phyloP scores from a whole-genome alignment of 2,888 invertebrate species.

The Polydrusus tereticollis region DNA sequence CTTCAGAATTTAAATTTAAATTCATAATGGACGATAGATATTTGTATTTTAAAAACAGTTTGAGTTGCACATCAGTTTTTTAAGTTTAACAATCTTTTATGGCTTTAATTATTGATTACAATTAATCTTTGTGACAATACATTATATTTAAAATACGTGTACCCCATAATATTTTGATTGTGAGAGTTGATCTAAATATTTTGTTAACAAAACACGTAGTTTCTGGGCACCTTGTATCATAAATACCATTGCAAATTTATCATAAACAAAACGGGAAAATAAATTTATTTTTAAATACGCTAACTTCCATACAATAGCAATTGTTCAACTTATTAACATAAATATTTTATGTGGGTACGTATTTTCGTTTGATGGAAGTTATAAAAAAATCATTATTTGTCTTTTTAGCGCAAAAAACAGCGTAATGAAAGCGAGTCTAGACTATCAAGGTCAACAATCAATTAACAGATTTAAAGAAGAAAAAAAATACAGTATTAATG shows the following conservation, averaged over 20 bases:
- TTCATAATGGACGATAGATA: too few relatives aligned
- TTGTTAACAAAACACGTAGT: too few relatives aligned
- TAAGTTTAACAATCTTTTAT: too few relatives aligned
- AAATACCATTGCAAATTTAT: background rate
- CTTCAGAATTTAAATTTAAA: too few relatives aligned
- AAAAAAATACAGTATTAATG: conserved; percentile 43
- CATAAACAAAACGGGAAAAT: background rate
- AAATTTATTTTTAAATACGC: background rate
- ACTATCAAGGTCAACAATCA: conserved; percentile 49
- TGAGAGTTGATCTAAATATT: too few relatives aligned
- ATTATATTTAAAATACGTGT: too few relatives aligned
- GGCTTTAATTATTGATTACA: too few relatives aligned
- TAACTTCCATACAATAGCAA: conserved; percentile 12
- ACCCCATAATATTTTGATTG: too few relatives aligned
- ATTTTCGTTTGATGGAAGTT: conserved; percentile 27
- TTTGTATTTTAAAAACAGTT: too few relatives aligned
- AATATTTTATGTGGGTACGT: conserved; percentile 26
- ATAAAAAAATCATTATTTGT: conserved; percentile 22
- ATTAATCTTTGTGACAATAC: too few relatives aligned
- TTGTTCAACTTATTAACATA: conserved; percentile 28
- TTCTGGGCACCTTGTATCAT: too few relatives aligned
- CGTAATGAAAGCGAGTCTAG: conserved; percentile 47
- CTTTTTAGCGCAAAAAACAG: conserved; percentile 32
- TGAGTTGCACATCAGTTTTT: too few relatives aligned
- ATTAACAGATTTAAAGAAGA: conserved; percentile 46